Conservation (phyloP, 1,140 invertebrate species). For the Apis florea region DNA sequence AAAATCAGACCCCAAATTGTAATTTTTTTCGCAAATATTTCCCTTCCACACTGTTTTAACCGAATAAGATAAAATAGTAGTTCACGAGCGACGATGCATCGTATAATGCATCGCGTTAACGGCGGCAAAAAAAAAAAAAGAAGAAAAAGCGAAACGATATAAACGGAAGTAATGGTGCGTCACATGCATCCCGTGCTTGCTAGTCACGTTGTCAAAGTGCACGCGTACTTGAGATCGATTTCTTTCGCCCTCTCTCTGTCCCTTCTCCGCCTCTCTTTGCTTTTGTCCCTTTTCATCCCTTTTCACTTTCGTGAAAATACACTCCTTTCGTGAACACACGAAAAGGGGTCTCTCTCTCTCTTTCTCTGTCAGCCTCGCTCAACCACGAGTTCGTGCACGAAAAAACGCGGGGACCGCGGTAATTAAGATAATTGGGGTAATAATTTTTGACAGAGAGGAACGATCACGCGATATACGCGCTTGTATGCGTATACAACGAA, state of each 20-base stretch:
- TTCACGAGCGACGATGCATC: no score
- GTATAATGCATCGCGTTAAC: no score
- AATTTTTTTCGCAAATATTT: no score
- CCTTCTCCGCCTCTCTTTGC: background rate
- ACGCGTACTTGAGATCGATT: slow-evolving; percentile 47
- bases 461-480: slow-evolving; percentile 67
- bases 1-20: no score
- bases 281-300: slow-evolving; percentile 50
- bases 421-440: slow-evolving; percentile 75
- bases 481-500: no score
- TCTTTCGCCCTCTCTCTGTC: background rate
- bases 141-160: background rate
- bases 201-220: slow-evolving; percentile 41
- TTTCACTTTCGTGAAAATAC: slow-evolving; percentile 39
- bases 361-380: slow-evolving; percentile 7
- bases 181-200: slow-evolving; percentile 29
- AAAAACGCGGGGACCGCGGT: slow-evolving; percentile 59
- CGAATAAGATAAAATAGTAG: no score
- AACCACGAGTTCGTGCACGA: slow-evolving; percentile 33
- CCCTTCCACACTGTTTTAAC: no score
- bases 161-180: slow-evolving; percentile 34
- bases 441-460: slow-evolving; percentile 65
- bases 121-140: no score
- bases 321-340: slow-evolving; percentile 16
- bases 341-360: slow-evolving; percentile 21